These are phyloP conservation scores for Pasiphila rectangulata DNA, from an alignment of 2,888 invertebrate species.

Conservation along the genomic window DNA sequence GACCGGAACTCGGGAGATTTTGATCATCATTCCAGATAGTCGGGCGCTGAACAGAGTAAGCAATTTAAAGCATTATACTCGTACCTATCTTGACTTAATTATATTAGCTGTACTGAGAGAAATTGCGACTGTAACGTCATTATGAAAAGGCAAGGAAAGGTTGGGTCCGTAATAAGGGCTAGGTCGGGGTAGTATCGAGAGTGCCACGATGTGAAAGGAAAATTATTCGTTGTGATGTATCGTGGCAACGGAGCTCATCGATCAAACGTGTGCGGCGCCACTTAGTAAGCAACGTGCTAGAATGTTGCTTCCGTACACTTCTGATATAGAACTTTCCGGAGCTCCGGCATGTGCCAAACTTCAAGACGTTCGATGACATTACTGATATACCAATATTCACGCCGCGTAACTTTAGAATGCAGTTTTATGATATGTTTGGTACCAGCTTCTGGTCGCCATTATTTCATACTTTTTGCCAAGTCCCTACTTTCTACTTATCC, in stretches of 20 bases:
- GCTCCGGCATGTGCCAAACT: conserved; percentile 46
- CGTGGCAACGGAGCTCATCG: conserved; percentile 61
- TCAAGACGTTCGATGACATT: conserved; percentile 24
- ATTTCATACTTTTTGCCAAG: no score
- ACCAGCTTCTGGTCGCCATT: no score
- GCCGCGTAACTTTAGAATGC: conserved; percentile 25
- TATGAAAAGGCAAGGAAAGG: conserved; percentile 53
- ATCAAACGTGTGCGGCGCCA: conserved; percentile 55
- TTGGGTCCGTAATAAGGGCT: conserved; percentile 52
- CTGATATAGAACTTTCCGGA: conserved; percentile 42
- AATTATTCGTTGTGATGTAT: conserved; percentile 54
- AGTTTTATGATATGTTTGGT: conserved; percentile 18
- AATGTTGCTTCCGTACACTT: conserved; percentile 33
- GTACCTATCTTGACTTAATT: conserved; percentile 55
- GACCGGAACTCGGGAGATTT: conserved; percentile 37
- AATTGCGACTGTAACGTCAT: conserved; percentile 57
- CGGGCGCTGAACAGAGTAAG: conserved; percentile 40
- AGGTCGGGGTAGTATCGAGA: conserved; percentile 34
- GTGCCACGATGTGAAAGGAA: conserved; percentile 34
- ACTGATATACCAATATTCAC: conserved; percentile 23
- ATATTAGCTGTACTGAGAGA: conserved; percentile 53
- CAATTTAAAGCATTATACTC: conserved; percentile 55
- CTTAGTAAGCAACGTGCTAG: conserved; percentile 31
- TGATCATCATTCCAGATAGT: conserved; percentile 47
- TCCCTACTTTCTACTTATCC: no score